Base-by-base conservation (phyloP, 35 echinoderm and acorn worm species). In the Hemicentrotus pulcherrimus region DNA sequence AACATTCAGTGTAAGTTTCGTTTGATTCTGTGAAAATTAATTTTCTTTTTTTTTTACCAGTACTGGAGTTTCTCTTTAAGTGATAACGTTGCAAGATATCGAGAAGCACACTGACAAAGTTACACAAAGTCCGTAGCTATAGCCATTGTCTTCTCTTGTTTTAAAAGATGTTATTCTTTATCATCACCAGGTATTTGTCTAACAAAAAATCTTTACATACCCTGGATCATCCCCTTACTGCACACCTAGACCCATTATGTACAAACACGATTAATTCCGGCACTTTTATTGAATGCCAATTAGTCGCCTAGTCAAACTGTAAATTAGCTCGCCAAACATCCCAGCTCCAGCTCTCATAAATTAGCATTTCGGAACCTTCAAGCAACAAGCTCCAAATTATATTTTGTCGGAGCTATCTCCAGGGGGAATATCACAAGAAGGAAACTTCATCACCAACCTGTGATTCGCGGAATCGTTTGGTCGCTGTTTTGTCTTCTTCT, bases 221-320 rank as follows among this genome's bases (percentile, higher is more conserved):
- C 65, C 65, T 78, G 65, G 65, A 78, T 78, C 65, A 5, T 18
- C 15, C 28, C 24, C 65, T 71, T 19, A 0, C 61, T 78, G 18
- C 4, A 28, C 65, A n/a, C 65, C 6, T 22, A 78, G 2, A 78
- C 65, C 65, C 65, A 78, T 78, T 78, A 78, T 22, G 65, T 78
- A 78, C 65, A 78, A 78, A 78, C 65, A 78, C 65, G 24, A 78
- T 78, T 78, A n/a, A 78, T 78, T 78, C 65, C 65, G 19, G 22
- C 65, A 78, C 19, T 78, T 78, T 78, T 78, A 78, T 78, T 78
- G 65, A 78, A 78, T 78, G 19, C 65, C 65, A 78, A 78, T 78
- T 78, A 78, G 65, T n/a, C 65, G 65, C 24, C 65, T 30, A n/a
- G 65, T 78, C 65, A 78, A 78, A 78, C 65, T 78, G 65, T 28